Conservation (phyloP, 1,140 invertebrate species). For the Heterodera schachtii region DNA sequence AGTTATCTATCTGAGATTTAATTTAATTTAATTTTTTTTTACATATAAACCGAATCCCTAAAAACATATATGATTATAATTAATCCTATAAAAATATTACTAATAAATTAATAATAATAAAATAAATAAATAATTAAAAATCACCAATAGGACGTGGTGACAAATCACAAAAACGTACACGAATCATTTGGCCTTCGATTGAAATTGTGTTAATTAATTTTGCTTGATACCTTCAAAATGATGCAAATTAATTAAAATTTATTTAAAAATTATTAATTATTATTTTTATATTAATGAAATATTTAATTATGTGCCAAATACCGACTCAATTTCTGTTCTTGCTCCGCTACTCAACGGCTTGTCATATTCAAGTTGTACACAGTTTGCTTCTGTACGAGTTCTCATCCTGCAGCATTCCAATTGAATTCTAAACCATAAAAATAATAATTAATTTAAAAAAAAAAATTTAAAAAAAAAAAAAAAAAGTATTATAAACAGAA, state of each 20-base stretch:
- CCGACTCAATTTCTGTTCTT: slow-evolving; percentile 57
- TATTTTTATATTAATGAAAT: neutral
- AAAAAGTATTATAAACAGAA: too few species aligned
- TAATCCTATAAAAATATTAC: too few species aligned
- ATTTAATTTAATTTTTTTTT: too few species aligned
- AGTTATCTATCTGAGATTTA: too few species aligned
- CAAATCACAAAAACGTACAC: slow-evolving; percentile 54
- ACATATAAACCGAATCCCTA: too few species aligned
- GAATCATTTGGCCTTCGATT: slow-evolving; percentile 46
- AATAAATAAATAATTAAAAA: neutral
- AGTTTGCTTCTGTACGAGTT: slow-evolving; percentile 57
- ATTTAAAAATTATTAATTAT: slow-evolving; percentile 5
- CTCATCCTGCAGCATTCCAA: slow-evolving; percentile 57
- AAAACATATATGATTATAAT: too few species aligned
- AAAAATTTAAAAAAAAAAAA: too few species aligned
- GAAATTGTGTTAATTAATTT: slow-evolving; percentile 51
- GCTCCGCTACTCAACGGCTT: slow-evolving; percentile 57
- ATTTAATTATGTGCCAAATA: neutral
- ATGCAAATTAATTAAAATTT: neutral
- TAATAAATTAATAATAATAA: neutral
- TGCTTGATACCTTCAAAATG: slow-evolving; percentile 40
- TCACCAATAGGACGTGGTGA: slow-evolving; percentile 47
- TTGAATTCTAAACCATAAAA: slow-evolving; percentile 61
- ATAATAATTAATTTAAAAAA: slow-evolving; percentile 18
- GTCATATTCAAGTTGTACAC: slow-evolving; percentile 50